Evolutionary conservation across 1,140 invertebrate species (phyloP), one percentile per base, ranked within the genome.

Genomic region (Triops cancriformis): DNA sequence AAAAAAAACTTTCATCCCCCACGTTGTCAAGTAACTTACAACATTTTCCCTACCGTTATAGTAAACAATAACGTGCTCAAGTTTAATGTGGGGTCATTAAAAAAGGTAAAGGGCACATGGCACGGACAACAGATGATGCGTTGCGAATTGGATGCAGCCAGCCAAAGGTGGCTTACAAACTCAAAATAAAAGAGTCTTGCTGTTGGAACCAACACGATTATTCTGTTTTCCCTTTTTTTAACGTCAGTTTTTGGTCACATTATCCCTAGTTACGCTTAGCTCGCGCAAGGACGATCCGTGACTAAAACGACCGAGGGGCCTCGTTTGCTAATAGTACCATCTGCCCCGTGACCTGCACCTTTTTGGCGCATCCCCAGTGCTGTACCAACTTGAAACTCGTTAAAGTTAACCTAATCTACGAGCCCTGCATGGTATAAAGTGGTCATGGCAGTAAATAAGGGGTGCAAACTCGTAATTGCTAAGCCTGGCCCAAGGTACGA

Each of bases 271-370:
- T 64, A 64, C 2, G 51, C 10, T 64, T 64, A 23, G 23, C 23
- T 64, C 14, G 51, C 51, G 51, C 51, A 64, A 64, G 23, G 51
- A 64, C 14, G 51, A 23, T 64, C 51, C 51, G 51, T 64, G 51
- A 64, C 51, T 64, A 9, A 64, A 0, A 23, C 10, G 51, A 64
- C 10, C 14, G 51, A 23, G 51, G 18, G 0, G n/a, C n/a, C n/a
- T 14, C 51, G 51, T 23, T 64, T 23, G 51, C 51, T 64, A 64
- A 64, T 18, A 64, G 14, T n/a, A 64, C 10, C 51, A 64, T 64
- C 51, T 64, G 51, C 23, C 51, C 51, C 51, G 51, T 64, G 51
- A 64, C 51, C 51, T 64, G 14, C 51, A 64, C 51, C 51, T 64
- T 18, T 64, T 64, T n/a, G 4, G 3, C 18, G 10, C 6, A 18